Base-by-base conservation (phyloP, 2,888 invertebrate genomes). In the Nemotelus nigrinus region DNA sequence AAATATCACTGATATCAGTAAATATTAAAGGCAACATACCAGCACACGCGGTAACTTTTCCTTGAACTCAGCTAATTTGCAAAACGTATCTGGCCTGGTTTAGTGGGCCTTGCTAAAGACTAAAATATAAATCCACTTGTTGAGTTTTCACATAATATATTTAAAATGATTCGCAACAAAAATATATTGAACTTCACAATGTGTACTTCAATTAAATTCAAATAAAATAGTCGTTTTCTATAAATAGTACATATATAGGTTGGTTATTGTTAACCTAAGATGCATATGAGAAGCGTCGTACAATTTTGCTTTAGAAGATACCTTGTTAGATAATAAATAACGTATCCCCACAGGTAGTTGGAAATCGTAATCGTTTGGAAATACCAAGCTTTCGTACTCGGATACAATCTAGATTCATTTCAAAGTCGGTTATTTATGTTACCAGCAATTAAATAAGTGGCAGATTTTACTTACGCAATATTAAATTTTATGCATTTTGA, bases 161-260 rank as follows among this genome's bases (percentile, higher is more conserved):
- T 70, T 67, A 41, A 55, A 55, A 70, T 70, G 55, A 70, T 39
- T 70, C 70, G 70, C 70, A 70, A 55, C 70, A 70, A 70, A 70
- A 70, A 70, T 70, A 70, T 70, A 55, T 70, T 70, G 6, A 55
- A 53, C 41, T 55, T 55, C n/a, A 3, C 25, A 41, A 60, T 41
- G 25, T 39, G 25, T 7, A n/a, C 2, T 60, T 25, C 39, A 39
- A 47, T 3, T 70, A 43, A 53, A 70, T 55, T 55, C 43, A 55
- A 70, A 55, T 55, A 55, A 53, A 4, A 70, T 43, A 55, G 43
- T 43, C 25, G 8, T 70, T 43, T 25, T 67, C 67, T 48, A n/a
- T 63, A 43, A 63, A 63, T 5, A 39, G 41, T 63, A 39, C 63
- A 63, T 63, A 41, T 39, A 63, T 39, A 63, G 48, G 55, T n/a